Conservation (phyloP, 2,888 invertebrate species). For the Chaetoderma sp. region DNA sequence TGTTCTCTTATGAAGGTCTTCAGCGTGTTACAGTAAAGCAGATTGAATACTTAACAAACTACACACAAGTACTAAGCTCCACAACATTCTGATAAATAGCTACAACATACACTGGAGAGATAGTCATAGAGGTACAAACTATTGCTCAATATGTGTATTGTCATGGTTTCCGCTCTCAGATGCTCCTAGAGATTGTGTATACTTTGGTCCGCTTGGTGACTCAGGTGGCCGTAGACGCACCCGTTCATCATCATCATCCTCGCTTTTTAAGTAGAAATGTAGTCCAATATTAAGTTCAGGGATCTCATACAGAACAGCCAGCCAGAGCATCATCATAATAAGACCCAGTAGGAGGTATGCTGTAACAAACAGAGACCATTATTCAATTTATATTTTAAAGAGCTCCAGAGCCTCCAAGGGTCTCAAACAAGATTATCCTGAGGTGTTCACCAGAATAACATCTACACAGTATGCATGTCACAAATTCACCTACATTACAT, state of each 20-base stretch:
- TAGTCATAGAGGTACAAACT: no score
- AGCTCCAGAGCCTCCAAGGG: not conserved
- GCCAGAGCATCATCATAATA: constrained; percentile 85
- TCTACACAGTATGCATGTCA: not conserved
- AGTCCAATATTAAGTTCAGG: constrained; percentile 87
- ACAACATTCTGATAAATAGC: no score
- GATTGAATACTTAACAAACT: no score
- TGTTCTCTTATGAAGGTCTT: no score
- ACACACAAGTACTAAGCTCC: no score
- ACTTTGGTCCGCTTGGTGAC: constrained; percentile 45
- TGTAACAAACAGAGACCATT: constrained; percentile 71
- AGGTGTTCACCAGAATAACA: not conserved
- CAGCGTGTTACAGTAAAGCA: no score
- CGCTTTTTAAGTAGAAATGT: constrained; percentile 78
- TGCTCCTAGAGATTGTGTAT: no score
- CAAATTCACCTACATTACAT: not conserved
- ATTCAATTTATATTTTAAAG: no score
- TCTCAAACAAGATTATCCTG: not conserved
- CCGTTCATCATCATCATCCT: constrained; percentile 71
- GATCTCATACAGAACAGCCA: constrained; percentile 89
- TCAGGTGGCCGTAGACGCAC: constrained; percentile 42
- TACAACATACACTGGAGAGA: no score
- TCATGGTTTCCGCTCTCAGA: no score
- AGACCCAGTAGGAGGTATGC: constrained; percentile 85
- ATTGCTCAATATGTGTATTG: no score